These are phyloP conservation scores for Channa argus DNA, from an alignment of 2,113 vertebrate genomes.

Conservation along the genomic window DNA sequence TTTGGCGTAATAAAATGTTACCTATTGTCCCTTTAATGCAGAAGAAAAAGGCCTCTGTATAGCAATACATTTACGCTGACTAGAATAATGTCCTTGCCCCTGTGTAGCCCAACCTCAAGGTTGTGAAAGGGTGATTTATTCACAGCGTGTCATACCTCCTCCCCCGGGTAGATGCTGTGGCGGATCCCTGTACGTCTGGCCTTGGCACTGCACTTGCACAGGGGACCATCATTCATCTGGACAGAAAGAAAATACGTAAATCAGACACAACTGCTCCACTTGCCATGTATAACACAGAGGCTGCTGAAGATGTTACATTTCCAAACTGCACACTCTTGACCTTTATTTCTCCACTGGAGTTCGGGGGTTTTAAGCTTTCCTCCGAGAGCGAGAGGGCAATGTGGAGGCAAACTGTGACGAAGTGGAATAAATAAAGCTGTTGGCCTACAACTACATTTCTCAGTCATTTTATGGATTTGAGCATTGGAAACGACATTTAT, in stretches of 20 bases:
- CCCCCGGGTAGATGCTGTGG: slow-evolving; percentile 98
- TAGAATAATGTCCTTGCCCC: slow-evolving; percentile 52
- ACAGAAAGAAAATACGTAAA: slow-evolving; percentile 59
- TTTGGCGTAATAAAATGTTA: slow-evolving; percentile 23
- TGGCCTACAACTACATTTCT: background rate
- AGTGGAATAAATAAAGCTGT: background rate
- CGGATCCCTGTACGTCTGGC: slow-evolving; percentile 96
- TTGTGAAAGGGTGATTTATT: slow-evolving; percentile 74
- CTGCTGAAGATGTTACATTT: slow-evolving; percentile 18
- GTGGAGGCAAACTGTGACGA: background rate
- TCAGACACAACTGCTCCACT: slow-evolving; percentile 44
- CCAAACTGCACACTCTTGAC: slow-evolving; percentile 25
- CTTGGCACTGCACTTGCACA: slow-evolving; percentile 98
- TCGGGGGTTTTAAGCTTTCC: background rate
- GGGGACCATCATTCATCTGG: slow-evolving; percentile 98
- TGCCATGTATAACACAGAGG: slow-evolving; percentile 8
- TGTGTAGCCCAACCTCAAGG: slow-evolving; percentile 56
- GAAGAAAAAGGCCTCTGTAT: background rate
- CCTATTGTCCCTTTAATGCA: slow-evolving; percentile 19
- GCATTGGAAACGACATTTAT: background rate
- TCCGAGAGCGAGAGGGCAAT: background rate
- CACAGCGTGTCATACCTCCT: slow-evolving; percentile 87
- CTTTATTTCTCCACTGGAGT: slow-evolving; percentile 32
- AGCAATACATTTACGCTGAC: slow-evolving; percentile 31
- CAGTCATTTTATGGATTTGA: background rate